Conservation (phyloP, 2,888 invertebrate species). For the Antheraea assamensis region DNA sequence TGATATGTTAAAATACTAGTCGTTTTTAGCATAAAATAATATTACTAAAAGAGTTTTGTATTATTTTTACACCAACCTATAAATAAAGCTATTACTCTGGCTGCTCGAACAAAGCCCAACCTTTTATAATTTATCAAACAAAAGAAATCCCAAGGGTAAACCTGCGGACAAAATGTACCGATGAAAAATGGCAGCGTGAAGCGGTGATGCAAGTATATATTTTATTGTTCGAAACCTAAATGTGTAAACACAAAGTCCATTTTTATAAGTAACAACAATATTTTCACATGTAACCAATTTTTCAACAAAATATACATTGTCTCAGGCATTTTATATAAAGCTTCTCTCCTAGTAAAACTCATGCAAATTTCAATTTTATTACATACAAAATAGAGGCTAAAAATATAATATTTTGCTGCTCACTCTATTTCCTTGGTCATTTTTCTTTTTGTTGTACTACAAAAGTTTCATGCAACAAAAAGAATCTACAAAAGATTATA, state of each 20-base stretch:
- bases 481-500: conserved; percentile 47
- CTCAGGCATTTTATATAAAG: conserved; percentile 49
- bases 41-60: not conserved
- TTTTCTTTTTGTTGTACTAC: conserved; percentile 57
- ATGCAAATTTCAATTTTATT: conserved; percentile 38
- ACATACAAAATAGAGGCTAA: conserved; percentile 32
- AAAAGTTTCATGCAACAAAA: conserved; percentile 43
- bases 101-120: conserved; percentile 7
- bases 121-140: conserved; percentile 11
- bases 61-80: not conserved
- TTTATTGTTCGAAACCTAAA: conserved; percentile 16
- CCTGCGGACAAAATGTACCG: conserved; percentile 5
- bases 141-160: conserved; percentile 2
- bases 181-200: conserved; percentile 3
- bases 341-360: conserved; percentile 31
- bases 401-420: conserved; percentile 32
- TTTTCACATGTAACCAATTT: conserved; percentile 38
- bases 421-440: conserved; percentile 58
- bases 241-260: conserved; percentile 25
- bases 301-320: conserved; percentile 41
- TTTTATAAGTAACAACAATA: conserved; percentile 34
- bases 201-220: conserved; percentile 1
- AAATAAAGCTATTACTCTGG: conserved; percentile 3
- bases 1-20: not conserved
- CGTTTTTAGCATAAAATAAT: not conserved